phyloP scores from a whole-genome alignment of 2,888 invertebrate species.

The Microctonus brassicae region DNA sequence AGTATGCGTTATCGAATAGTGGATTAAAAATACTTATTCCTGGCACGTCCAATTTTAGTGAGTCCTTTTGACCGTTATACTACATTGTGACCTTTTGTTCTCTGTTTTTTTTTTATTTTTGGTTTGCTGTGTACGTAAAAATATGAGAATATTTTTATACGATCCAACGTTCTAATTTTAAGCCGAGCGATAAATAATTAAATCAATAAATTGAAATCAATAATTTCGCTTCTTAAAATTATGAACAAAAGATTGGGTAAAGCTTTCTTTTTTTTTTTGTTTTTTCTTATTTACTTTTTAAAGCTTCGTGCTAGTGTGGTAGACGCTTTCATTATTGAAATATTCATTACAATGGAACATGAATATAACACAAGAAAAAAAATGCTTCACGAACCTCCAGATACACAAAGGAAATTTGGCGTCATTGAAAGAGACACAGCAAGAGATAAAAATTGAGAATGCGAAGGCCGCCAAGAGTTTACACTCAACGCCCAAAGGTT shows the following conservation, averaged over 20 bases:
- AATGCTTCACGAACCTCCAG: conserved; percentile 52
- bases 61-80: conserved; percentile 52
- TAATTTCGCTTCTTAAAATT: background rate
- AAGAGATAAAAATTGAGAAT: conserved; percentile 61
- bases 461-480: conserved; percentile 56
- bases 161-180: background rate
- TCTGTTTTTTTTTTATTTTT: conserved; percentile 11
- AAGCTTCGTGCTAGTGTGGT: conserved; percentile 21
- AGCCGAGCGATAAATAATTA: background rate
- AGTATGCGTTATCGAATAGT: conserved; percentile 16
- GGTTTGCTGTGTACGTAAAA: conserved; percentile 55
- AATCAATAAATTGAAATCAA: background rate
- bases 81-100: conserved; percentile 49
- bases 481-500: conserved; percentile 59
- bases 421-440: conserved; percentile 63
- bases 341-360: conserved; percentile 23
- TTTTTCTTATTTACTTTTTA: conserved; percentile 12
- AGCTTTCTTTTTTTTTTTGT: conserved; percentile 3
- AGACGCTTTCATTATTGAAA: conserved; percentile 23
- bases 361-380: conserved; percentile 26
- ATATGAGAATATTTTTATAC: conserved; percentile 31
- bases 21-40: conserved; percentile 44
- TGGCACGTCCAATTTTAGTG: conserved; percentile 60
- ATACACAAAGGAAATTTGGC: conserved; percentile 67
- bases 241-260: background rate